phyloP scores from a whole-genome alignment of 2,113 vertebrate genomes.

The Vidua chalybeata region DNA sequence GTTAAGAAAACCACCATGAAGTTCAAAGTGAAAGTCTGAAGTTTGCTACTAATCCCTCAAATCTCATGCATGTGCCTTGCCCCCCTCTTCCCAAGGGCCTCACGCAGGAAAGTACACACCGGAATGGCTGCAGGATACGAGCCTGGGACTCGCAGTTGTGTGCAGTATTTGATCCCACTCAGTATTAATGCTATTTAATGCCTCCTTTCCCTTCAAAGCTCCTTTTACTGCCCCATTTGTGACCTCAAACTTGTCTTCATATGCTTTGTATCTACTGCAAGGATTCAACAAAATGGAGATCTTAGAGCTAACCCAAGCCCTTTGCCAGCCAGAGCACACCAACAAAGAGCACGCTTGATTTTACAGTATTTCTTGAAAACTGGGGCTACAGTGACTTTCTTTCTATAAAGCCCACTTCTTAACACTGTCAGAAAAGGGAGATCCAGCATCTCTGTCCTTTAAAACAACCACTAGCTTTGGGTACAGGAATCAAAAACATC shows the following conservation, averaged over 20 bases:
- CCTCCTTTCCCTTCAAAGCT: neutral
- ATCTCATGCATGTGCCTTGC: slow-evolving; percentile 11
- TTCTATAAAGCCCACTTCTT: neutral
- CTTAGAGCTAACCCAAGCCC: neutral
- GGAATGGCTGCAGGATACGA: neutral
- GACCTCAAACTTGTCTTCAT: neutral
- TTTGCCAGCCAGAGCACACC: neutral
- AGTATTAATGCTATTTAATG: neutral
- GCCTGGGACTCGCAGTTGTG: neutral
- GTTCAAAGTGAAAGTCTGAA: slow-evolving; percentile 47
- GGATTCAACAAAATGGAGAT: neutral
- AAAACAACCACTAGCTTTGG: neutral
- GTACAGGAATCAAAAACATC: neutral
- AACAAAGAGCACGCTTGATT: neutral
- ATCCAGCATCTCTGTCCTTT: neutral
- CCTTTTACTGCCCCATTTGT: neutral
- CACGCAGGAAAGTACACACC: neutral
- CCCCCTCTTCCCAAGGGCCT: neutral
- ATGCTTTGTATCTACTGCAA: neutral
- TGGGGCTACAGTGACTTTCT: neutral
- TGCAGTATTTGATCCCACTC: neutral
- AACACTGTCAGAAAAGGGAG: neutral
- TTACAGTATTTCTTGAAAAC: neutral
- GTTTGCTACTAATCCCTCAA: slow-evolving; percentile 40
- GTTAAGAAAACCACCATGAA: slow-evolving; percentile 6